Base-by-base conservation (phyloP, 1,140 invertebrate genomes). In the Drosophila fuyamai region DNA sequence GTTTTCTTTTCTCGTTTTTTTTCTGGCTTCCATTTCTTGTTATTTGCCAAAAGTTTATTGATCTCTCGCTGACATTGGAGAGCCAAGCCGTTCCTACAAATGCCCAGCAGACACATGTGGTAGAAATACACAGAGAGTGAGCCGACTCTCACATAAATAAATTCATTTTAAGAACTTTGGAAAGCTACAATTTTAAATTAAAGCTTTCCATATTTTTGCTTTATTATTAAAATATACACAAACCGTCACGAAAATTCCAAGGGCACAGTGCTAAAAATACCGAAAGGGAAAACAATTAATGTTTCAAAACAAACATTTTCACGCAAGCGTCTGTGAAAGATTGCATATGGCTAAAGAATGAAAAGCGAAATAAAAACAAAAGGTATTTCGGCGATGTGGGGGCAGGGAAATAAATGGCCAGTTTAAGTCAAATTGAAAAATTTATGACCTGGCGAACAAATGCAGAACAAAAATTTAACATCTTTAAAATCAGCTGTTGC, bases 41-140 rank as follows among this genome's bases (percentile, higher is more conserved):
- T 86, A 81, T 86, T 86, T 86, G 83, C 83, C 83, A 89, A 86
- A 86, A 86, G 83, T 86, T 86, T 86, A 86, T 86, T 86, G 83
- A 86, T 86, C 83, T 86, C 78, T 62, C 32, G 67, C 76, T 84
- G 67, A 67, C 83, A 67, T 70, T 81, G 83, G 58, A 75, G 67
- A 54, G 73, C 29, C 29, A 38, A 18, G 16, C 36, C 65, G 27
- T 13, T 32, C 46, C 57, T 32, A 56, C 70, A 74, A 18, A 56
- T 43, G 44, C 53, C 43, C 51, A 46, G 32, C 16, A 48, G 44
- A 76, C 46, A 63, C 51, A 63, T 75, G 47, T 65, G 46, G 46
- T 56, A 56, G 14, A 36, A 32, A 32, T 18, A 36, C 38, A 8
- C 13, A 38, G 48, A 41, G 57, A 56, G 18, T 32, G 41, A 27